A percentile compares a stretch with the other conserved stretches of the same genome.
Evolutionary conservation across 2,113 vertebrate genomes (phyloP).

Genomic region (Rhinichthys klamathensis): DNA sequence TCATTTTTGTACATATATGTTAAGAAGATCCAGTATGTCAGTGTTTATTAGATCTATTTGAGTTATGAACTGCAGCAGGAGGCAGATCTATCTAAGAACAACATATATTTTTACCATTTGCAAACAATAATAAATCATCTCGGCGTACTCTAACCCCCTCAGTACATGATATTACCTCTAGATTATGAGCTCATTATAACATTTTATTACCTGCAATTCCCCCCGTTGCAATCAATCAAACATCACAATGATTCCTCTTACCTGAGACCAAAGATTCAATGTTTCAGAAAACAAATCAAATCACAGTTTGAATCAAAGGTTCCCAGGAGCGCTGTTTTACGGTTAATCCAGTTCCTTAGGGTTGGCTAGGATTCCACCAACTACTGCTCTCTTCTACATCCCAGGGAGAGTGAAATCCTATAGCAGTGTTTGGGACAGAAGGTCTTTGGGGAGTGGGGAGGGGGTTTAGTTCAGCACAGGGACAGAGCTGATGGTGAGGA

Average conservation of each 20-base stretch:
- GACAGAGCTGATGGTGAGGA: conserved; percentile 72
- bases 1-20: not conserved
- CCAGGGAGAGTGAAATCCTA: conserved; percentile 71
- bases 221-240: not conserved
- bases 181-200: conserved; percentile 33
- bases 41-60: not conserved
- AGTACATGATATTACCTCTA: not conserved
- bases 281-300: conserved; percentile 46
- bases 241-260: conserved; percentile 58
- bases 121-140: conserved; percentile 28
- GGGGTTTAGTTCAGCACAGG: conserved; percentile 69
- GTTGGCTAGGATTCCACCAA: conserved; percentile 47
- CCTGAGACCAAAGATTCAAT: conserved; percentile 65
- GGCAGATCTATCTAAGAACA: conserved; percentile 6
- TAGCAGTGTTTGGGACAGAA: conserved; percentile 59
- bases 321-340: conserved; percentile 49
- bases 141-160: conserved; percentile 1
- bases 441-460: conserved; percentile 53
- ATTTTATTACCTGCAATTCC: conserved; percentile 26
- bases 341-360: conserved; percentile 59
- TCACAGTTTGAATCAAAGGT: conserved; percentile 35
- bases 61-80: not conserved
- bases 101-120: conserved; percentile 23
- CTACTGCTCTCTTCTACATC: conserved; percentile 63
- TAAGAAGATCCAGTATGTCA: not conserved